phyloP scores from a whole-genome alignment of 2,797 vertebrate genomes.

The Cichlasoma orientale region DNA sequence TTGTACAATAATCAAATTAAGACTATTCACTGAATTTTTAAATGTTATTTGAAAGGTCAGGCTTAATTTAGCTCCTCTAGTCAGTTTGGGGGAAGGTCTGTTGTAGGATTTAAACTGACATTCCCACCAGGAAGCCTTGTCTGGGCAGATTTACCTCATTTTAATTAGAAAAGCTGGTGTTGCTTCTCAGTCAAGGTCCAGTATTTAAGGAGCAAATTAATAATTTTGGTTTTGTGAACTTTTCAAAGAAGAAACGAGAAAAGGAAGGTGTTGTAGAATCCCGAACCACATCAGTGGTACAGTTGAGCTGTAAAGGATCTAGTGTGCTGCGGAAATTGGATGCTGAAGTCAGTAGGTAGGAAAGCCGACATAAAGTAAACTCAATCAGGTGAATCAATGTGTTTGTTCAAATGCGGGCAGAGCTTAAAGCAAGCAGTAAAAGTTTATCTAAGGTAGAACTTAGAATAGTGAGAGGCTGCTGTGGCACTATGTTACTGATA shows the following conservation, averaged over 20 bases:
- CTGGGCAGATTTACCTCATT: slow-evolving; percentile 22
- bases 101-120: slow-evolving; percentile 26
- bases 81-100: slow-evolving; percentile 6
- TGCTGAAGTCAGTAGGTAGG: slow-evolving; percentile 11
- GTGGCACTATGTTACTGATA: not conserved
- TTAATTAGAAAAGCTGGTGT: slow-evolving; percentile 21
- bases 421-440: slow-evolving; percentile 36
- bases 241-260: not conserved
- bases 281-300: not conserved
- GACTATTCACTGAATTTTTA: slow-evolving; percentile 1
- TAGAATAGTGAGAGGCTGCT: not conserved
- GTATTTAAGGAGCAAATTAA: not conserved
- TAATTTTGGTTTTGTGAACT: not conserved
- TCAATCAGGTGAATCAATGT: slow-evolving; percentile 45
- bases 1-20: not conserved
- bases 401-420: slow-evolving; percentile 50
- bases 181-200: slow-evolving; percentile 6
- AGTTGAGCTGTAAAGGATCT: not conserved
- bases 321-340: slow-evolving; percentile 24
- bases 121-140: slow-evolving; percentile 1
- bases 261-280: not conserved
- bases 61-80: not conserved
- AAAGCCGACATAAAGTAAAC: slow-evolving; percentile 26
- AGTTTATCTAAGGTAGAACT: slow-evolving; percentile 20
- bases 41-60: slow-evolving; percentile 15